Evolutionary conservation across 1,140 invertebrate species (phyloP).

Genomic region (Cherax destructor): DNA sequence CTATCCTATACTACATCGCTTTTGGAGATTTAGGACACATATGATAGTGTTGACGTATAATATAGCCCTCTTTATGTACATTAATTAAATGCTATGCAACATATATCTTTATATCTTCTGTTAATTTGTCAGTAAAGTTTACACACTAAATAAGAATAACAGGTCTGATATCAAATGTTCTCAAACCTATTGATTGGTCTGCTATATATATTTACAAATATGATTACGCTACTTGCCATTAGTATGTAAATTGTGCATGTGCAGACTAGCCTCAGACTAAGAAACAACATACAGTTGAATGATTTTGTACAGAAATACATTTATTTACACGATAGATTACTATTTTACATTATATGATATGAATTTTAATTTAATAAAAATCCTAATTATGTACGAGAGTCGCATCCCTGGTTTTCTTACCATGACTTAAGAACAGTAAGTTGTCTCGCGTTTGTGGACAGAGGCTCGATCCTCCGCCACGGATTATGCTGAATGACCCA

Average conservation of each 20-base stretch:
- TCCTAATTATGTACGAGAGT: conserved; percentile 11
- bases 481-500: no score
- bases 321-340: conserved; percentile 41
- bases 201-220: conserved; percentile 30
- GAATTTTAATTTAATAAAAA: conserved; percentile 36
- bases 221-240: background rate
- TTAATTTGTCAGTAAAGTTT: background rate
- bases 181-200: conserved; percentile 36
- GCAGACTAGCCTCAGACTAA: conserved; percentile 22
- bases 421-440: background rate
- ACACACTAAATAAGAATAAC: background rate
- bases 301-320: conserved; percentile 59
- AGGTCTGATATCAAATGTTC: background rate
- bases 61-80: background rate
- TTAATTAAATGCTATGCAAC: background rate
- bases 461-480: no score
- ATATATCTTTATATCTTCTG: background rate
- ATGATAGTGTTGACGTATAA: background rate
- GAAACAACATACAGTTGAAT: conserved; percentile 25
- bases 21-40: background rate
- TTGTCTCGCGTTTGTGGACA: background rate
- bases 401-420: background rate
- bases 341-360: conserved; percentile 65
- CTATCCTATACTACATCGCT: conserved; percentile 8
- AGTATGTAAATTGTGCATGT: conserved; percentile 53